Base-by-base conservation (phyloP, 2,797 vertebrate genomes). In the Melanotaenia boesemani region DNA sequence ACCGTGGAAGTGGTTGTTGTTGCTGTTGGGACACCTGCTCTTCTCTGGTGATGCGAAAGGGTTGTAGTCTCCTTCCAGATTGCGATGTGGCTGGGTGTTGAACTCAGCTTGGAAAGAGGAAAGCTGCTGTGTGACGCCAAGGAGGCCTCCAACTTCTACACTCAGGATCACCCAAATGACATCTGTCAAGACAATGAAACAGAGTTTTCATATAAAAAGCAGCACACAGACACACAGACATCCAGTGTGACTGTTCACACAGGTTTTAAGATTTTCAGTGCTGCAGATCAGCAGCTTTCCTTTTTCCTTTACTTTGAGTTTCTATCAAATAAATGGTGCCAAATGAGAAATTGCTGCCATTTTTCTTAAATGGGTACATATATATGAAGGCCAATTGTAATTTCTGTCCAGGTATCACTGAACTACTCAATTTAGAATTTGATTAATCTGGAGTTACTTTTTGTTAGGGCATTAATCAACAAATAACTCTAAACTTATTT, bases 121-220 rank as follows among this genome's bases (percentile, higher is more conserved):
- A 80, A 99, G 96, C 94, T 99, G 98, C 94, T 99, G 98, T 50
- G 98, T 99, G 89, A 99, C 98, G 84, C 98, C 98, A 54, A 99
- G 96, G 88, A 99, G 97, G 86, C 98, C 98, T 77, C 98, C 98
- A 75, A 97, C 96, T 89, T 99, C 98, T 90, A 99, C 98, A 15
- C 97, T 98, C 90, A 99, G 95, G 86, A 99, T 99, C 93, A 99
- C 98, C 98, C 98, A 99, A 90, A 99, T 99, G 73, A 99, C 97
- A 92, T 99, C 98, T 99, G 90, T 50, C 36, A 10, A 62, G 59
- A 41, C 13, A 72, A 75, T 61, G 2, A 18, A 69, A 70, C 4
- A 1, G 8, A 0, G 1, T 5, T 18, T 6, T 55, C 28, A 30
- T 32, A 5, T 11, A 34, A 15, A 63, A n/a, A 22, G 36, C 39